Percentiles rank a stretch among this genome's conserved stretches.
These are phyloP conservation scores for Polydrusus pterygomalis DNA, from an alignment of 2,888 invertebrate species.

Conservation along the genomic window DNA sequence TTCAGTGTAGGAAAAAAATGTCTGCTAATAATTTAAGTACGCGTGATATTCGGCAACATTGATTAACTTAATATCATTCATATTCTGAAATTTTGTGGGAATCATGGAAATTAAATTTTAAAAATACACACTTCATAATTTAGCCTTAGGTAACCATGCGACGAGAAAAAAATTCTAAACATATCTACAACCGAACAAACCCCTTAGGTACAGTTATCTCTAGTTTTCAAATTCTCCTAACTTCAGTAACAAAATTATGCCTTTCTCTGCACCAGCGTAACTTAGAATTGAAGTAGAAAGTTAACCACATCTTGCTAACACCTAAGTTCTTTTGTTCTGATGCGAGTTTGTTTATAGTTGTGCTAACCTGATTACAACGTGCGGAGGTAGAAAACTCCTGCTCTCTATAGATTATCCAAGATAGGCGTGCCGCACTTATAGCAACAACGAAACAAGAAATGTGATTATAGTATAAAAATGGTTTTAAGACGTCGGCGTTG, in stretches of 20 bases:
- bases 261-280: background rate
- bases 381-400: background rate
- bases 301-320: conserved; percentile 24
- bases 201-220: background rate
- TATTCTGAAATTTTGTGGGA: too few relatives aligned
- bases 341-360: conserved; percentile 21
- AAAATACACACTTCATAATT: too few relatives aligned
- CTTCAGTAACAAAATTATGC: conserved; percentile 24
- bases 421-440: background rate
- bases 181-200: background rate
- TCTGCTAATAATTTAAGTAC: too few relatives aligned
- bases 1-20: too few relatives aligned
- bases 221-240: conserved; percentile 6
- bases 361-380: conserved; percentile 13
- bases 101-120: too few relatives aligned
- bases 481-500: too few relatives aligned
- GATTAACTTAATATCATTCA: too few relatives aligned
- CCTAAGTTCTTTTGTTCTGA: conserved; percentile 24
- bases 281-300: conserved; percentile 17
- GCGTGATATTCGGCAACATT: too few relatives aligned
- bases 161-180: too few relatives aligned
- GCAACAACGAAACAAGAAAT: too few relatives aligned
- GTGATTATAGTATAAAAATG: too few relatives aligned
- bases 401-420: background rate
- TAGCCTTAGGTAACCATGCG: too few relatives aligned